Conservation (phyloP, 2,888 invertebrate genomes). For the Oscheius sp. region DNA sequence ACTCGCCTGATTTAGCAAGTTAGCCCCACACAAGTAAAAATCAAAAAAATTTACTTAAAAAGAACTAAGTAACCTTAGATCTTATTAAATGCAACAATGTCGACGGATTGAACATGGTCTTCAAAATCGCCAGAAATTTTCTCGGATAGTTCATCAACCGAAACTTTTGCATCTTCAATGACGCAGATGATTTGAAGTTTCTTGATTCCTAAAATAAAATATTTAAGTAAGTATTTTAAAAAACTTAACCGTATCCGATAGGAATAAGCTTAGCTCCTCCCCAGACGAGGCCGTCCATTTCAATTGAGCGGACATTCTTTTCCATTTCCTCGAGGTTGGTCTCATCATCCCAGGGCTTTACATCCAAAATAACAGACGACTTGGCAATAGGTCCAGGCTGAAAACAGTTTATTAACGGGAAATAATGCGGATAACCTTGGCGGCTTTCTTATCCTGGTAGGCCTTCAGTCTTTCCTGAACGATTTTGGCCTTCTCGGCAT, state of each 20-base stretch:
- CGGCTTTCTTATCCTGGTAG: conserved; percentile 91
- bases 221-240: too few species aligned
- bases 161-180: conserved; percentile 67
- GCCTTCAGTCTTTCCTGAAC: conserved; percentile 89
- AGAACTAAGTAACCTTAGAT: conserved; percentile 47
- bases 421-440: too few species aligned
- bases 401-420: too few species aligned
- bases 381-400: conserved; percentile 92
- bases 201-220: conserved; percentile 59
- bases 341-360: conserved; percentile 96
- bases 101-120: conserved; percentile 62
- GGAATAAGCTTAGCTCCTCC: conserved; percentile 78
- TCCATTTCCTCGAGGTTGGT: conserved; percentile 92
- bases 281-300: conserved; percentile 91
- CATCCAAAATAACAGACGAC: conserved; percentile 90
- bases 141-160: conserved; percentile 65
- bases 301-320: conserved; percentile 81
- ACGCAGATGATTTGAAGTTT: conserved; percentile 67
- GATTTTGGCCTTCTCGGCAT: conserved; percentile 74
- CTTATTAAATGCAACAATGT: conserved; percentile 69
- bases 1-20: too few species aligned
- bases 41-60: neutral
- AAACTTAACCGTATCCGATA: conserved; percentile 57
- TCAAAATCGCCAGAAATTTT: conserved; percentile 59
- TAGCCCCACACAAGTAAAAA: too few species aligned